phyloP scores from a whole-genome alignment of 2,888 invertebrate species.

The Rhagonycha fulva region DNA sequence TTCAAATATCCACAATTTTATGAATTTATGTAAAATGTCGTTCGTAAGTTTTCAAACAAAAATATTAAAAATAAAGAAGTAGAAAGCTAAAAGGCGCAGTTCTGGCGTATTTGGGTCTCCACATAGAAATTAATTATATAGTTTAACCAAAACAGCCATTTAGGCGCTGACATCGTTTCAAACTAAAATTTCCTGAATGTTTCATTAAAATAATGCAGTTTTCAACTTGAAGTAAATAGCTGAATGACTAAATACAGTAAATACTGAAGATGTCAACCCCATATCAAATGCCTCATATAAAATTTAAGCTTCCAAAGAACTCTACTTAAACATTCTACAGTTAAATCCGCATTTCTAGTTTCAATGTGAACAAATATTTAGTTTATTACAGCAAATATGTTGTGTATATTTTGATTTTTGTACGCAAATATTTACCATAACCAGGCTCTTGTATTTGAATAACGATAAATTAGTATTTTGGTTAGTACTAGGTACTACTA shows the following conservation, averaged over 20 bases:
- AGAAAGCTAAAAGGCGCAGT: background rate
- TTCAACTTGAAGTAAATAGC: background rate
- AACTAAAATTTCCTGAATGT: background rate
- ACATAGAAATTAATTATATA: background rate
- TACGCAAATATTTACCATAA: background rate
- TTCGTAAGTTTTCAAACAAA: background rate
- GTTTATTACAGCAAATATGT: background rate
- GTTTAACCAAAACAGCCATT: background rate
- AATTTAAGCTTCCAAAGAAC: constrained; percentile 2
- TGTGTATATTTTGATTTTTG: background rate
- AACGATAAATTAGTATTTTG: background rate
- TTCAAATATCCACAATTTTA: background rate
- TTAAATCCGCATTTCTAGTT: background rate
- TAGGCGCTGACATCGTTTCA: background rate
- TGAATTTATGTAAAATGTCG: background rate
- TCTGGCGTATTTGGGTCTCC: background rate
- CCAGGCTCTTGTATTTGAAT: background rate
- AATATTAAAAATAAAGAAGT: background rate
- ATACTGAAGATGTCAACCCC: constrained; percentile 7
- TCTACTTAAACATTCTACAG: constrained; percentile 2
- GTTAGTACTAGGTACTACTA: background rate
- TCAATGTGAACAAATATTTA: background rate
- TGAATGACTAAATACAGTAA: background rate
- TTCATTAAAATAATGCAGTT: background rate
- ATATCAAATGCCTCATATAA: constrained; percentile 9